Evolutionary conservation across 2,797 vertebrate species (phyloP), one percentile per base, ranked within the genome.

Genomic region (Balearica regulorum): DNA sequence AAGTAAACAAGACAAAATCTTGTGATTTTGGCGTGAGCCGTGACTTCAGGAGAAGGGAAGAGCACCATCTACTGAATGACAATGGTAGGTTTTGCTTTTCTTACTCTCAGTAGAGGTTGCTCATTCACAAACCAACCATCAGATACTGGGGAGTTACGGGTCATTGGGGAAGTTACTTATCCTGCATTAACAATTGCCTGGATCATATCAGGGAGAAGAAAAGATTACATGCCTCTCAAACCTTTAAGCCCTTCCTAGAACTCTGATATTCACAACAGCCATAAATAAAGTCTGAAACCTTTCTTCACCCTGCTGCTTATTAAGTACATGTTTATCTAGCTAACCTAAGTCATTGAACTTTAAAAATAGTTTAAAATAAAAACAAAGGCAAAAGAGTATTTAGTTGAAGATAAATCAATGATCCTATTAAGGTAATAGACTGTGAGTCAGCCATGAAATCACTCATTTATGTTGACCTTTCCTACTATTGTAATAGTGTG

Each of bases 21-120:
- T n/a, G n/a, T n/a, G n/a, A n/a, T n/a, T n/a, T n/a, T n/a, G n/a
- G n/a, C n/a, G n/a, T 9, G 10, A 65, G 7, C 33, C 0, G 0
- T 17, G 20, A 15, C 58, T 57, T 78, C 48, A 25, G 57, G 46
- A 75, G 85, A 72, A 86, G 55, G 31, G 62, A 86, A 92, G 86
- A 92, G 86, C 86, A 72, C 90, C 93, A 91, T 19, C 93, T 92
- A 53, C 60, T 87, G 95, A 92, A 90, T 16, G 29, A 19, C 39
- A 75, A 44, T 80, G 25, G 25, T 22, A 66, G 37, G 44, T 41
- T 54, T n/a, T 81, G 5, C 21, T 80, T 79, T 77, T 60, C 25
- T 44, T 24, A 28, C 8, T 60, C 44, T 60, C 26, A n/a, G 33
- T 3, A 54, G 58, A 60, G 12, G 28, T 3, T 72, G 51, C 15